Evolutionary conservation across 2,113 vertebrate genomes (phyloP), one percentile per base, ranked within the genome.

Genomic region (Heterotilapia buettikoferi): DNA sequence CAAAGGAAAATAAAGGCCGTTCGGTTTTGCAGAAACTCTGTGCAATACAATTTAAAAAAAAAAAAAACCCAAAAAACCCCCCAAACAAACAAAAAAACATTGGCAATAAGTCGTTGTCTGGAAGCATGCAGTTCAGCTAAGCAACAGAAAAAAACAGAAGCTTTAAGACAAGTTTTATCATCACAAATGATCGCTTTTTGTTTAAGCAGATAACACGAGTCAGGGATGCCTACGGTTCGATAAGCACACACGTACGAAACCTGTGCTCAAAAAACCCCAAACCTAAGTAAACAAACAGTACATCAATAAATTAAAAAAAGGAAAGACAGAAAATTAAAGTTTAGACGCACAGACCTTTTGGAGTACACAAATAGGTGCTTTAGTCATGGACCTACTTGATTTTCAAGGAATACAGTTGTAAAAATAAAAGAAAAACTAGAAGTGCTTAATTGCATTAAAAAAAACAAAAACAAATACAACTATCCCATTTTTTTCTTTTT

Each of bases 301-400:
- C 9, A 59, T 18, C 1, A 89, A 92, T 90, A 90, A 92, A 91
- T 88, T 6, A 47, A 45, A 73, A 73, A 2, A 45, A 10, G 6
- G 1, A 33, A 33, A 3, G 0, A 50, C 84, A 87, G 10, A 56
- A 79, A 88, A 90, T 94, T 94, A 90, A 94, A 94, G 94, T 95
- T 94, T 89, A 88, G 83, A 87, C 9, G 71, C 24, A 31, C 71
- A 84, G 78, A 85, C 71, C 6, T 5, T 43, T 87, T 66, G 40
- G 36, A 91, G 80, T 66, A 73, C 53, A 21, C 68, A 83, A 86
- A 68, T 84, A 71, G 87, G 89, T 89, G 90, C 88, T 50, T 80
- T 54, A 52, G 91, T 47, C 63, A 88, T 84, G 79, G 83, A 93
- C 84, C 78, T 36, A 82, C 26, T 26, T 86, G 84, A 90, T 66